These are phyloP conservation scores for Hozukius guyotensis DNA, from an alignment of 2,797 vertebrate genomes.

Conservation along the genomic window DNA sequence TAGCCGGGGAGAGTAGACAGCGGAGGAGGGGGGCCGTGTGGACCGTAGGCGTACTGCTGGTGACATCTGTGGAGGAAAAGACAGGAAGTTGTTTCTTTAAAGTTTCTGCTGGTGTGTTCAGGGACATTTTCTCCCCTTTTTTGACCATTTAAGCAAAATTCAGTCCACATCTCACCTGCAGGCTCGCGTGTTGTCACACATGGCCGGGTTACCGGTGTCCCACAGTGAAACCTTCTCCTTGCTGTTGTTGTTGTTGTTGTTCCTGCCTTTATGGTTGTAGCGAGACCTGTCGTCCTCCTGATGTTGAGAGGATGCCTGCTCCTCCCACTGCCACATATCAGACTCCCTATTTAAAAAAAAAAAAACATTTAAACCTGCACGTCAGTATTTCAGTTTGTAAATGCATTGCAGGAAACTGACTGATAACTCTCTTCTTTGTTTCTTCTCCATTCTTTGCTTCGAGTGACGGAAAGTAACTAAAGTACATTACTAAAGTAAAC, in stretches of 20 bases:
- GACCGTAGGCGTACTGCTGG: slow-evolving; percentile 38
- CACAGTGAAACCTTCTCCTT: slow-evolving; percentile 51
- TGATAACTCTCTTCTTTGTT: neutral
- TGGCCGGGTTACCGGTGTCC: slow-evolving; percentile 37
- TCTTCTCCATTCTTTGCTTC: neutral
- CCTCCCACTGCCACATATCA: slow-evolving; percentile 84
- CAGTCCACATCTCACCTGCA: slow-evolving; percentile 79
- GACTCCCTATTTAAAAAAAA: slow-evolving; percentile 75
- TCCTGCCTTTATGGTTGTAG: slow-evolving; percentile 84
- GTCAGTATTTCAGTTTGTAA: slow-evolving; percentile 14
- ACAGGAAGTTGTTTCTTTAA: neutral
- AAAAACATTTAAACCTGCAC: neutral
- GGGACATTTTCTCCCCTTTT: neutral
- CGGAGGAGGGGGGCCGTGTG: slow-evolving; percentile 3
- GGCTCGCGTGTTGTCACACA: slow-evolving; percentile 75
- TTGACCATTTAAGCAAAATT: neutral
- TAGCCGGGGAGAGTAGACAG: slow-evolving; percentile 52
- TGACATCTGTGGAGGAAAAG: slow-evolving; percentile 66
- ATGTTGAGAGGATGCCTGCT: slow-evolving; percentile 76
- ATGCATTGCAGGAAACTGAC: neutral
- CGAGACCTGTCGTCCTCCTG: slow-evolving; percentile 78
- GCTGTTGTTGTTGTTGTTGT: slow-evolving; percentile 85
- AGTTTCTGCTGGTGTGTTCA: neutral
- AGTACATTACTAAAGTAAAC: neutral
- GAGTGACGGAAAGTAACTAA: neutral